Evolutionary conservation across 2,797 vertebrate species (phyloP).

Genomic region (Huso huso): DNA sequence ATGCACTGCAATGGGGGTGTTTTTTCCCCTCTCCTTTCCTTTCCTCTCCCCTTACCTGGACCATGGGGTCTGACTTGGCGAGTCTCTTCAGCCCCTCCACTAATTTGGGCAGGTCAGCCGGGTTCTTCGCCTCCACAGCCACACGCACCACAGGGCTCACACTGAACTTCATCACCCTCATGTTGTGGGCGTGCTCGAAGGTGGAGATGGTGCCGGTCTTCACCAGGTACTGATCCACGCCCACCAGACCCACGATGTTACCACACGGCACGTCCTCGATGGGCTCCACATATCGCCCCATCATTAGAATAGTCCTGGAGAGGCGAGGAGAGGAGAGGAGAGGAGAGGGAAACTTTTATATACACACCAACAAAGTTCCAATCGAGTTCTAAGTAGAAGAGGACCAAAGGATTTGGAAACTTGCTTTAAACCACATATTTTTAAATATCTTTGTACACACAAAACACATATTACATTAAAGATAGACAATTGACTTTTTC

Average conservation of each 20-base stretch:
- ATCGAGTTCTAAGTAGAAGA: too few species aligned
- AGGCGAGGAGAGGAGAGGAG: neutral
- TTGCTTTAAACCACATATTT: too few species aligned
- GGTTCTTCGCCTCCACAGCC: slow-evolving; percentile 40
- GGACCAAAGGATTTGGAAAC: too few species aligned
- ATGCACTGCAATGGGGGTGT: too few species aligned
- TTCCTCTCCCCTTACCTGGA: slow-evolving; percentile 29
- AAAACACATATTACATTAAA: too few species aligned
- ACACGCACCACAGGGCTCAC: slow-evolving; percentile 38
- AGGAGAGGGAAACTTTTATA: too few species aligned
- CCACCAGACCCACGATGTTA: slow-evolving; percentile 39
- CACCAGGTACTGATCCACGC: slow-evolving; percentile 41
- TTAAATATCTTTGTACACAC: too few species aligned
- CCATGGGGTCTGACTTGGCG: slow-evolving; percentile 42
- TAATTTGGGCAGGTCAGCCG: slow-evolving; percentile 38
- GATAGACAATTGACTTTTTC: too few species aligned
- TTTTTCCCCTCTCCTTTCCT: too few species aligned
- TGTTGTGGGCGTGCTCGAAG: slow-evolving; percentile 38
- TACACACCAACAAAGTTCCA: too few species aligned
- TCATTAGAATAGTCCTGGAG: slow-evolving; percentile 43
- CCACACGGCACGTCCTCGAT: slow-evolving; percentile 44
- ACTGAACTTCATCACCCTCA: slow-evolving; percentile 41
- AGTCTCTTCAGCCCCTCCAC: slow-evolving; percentile 41
- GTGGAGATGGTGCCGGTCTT: slow-evolving; percentile 35
- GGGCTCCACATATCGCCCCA: slow-evolving; percentile 40